phyloP scores from a whole-genome alignment of 2,113 vertebrate species.

The Hyaena hyaena region DNA sequence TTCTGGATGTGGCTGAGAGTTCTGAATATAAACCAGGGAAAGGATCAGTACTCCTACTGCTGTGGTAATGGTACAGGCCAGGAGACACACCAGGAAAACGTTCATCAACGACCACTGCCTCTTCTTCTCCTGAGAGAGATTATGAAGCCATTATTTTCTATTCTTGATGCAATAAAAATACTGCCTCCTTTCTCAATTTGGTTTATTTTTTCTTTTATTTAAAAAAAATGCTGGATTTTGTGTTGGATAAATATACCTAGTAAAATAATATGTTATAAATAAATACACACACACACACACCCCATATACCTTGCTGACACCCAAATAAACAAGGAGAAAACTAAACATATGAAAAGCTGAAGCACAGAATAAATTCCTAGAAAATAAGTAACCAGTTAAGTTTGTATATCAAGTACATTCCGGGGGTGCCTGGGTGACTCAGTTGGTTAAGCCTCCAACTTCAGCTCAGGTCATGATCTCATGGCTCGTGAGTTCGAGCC shows the following conservation, averaged over 20 bases:
- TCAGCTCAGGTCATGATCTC: too few species aligned
- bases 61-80: constrained; percentile 80
- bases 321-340: not conserved
- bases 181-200: not conserved
- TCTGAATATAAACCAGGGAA: constrained; percentile 68
- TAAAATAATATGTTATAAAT: not conserved
- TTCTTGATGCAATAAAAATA: not conserved
- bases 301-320: not conserved
- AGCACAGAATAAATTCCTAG: not conserved
- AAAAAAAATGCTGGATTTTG: not conserved
- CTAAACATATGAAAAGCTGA: not conserved
- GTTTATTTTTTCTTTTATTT: not conserved
- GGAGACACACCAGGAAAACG: constrained; percentile 81
- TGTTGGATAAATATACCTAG: not conserved
- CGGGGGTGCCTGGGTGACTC: not conserved
- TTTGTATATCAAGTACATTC: not conserved
- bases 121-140: constrained; percentile 68
- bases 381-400: not conserved
- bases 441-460: too few species aligned
- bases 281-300: not conserved
- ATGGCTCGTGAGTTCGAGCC: too few species aligned
- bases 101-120: constrained; percentile 74
- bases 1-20: not conserved
- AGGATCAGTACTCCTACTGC: constrained; percentile 71
- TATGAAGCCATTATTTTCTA: not conserved